Evolutionary conservation across 2,113 vertebrate species (phyloP).

Genomic region (Salvelinus sp.): DNA sequence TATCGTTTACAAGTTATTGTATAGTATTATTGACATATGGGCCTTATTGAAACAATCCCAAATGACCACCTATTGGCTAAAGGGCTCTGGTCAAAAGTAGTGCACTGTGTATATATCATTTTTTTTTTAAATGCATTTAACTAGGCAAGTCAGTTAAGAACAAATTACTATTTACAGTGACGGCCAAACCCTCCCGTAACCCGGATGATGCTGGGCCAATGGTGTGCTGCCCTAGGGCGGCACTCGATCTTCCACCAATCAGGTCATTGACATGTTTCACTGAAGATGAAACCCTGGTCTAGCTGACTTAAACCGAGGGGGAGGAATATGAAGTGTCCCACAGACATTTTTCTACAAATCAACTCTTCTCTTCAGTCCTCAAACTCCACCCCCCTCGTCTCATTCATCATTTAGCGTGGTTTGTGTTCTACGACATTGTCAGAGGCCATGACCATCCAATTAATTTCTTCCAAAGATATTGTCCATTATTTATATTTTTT

Average conservation of each 20-base stretch:
- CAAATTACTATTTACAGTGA: too few species aligned
- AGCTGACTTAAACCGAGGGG: not conserved
- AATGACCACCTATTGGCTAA: too few species aligned
- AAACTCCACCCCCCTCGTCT: conserved; percentile 27
- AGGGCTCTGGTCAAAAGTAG: too few species aligned
- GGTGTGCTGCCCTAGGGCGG: too few species aligned
- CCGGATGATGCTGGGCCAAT: too few species aligned
- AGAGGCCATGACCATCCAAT: conserved; percentile 7
- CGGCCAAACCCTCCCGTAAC: too few species aligned
- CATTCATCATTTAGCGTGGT: conserved; percentile 11
- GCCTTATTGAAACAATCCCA: too few species aligned
- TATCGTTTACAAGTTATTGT: conserved; percentile 28
- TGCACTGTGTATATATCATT: too few species aligned
- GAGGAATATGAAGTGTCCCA: not conserved
- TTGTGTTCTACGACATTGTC: conserved; percentile 21
- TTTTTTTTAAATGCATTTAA: too few species aligned
- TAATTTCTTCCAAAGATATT: not conserved
- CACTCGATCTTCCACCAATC: too few species aligned
- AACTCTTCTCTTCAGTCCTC: conserved; percentile 23
- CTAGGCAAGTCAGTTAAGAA: too few species aligned
- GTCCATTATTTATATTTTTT: not conserved
- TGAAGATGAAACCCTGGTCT: not conserved
- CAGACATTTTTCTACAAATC: not conserved
- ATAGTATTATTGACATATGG: too few species aligned
- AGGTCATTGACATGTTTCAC: not conserved